Base-by-base conservation (phyloP, 1,140 invertebrate species). In the Myzus persicae region DNA sequence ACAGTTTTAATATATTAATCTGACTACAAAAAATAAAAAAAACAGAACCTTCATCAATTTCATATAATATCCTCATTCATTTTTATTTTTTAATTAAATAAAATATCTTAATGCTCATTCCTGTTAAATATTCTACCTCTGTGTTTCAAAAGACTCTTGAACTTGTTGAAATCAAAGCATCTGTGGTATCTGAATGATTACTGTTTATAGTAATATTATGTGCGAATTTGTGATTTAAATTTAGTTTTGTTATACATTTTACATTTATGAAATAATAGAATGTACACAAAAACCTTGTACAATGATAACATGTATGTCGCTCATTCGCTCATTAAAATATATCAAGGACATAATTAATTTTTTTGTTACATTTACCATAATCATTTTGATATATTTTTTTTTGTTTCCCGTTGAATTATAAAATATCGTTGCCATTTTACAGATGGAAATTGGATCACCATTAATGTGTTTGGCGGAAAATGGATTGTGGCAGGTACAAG, bases 381-480 rank as follows among this genome's bases (percentile, higher is more conserved):
- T 67, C 4, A n/a, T 76, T 76, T 76, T 76, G 26, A 9, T 76
- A n/a, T 76, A 31, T 8, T 31, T 67, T 94, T 26, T 54, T 84
- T 85, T 46, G 89, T 90, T 85, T 54, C 1, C 42, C 20, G 24
- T 67, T 67, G 14, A 31, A 20, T 87, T 87, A 38, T 46, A 14
- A 40, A 42, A 94, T 94, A 67, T 94, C 94, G 93, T 46, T 94
- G 93, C 22, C 38, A 22, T 90, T n/a, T 95, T 96, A 94, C 94
- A 97, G 96, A 96, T 96, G 94, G 96, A 97, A 94, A 96, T 96
- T 95, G 96, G 96, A 84, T 96, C 96, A 20, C 96, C 96, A 36
- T 94, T 97, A 67, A 96, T 97, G 96, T 97, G 97, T 94, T 95
- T 96, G 94, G 96, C 95, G 54, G 96, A 96, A 88, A 95, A 95